Percentiles rank a stretch among this genome's conserved stretches.
These are phyloP conservation scores for Lepidocyrtoides sp. DNA, from an alignment of 2,888 invertebrate species.

Conservation along the genomic window DNA sequence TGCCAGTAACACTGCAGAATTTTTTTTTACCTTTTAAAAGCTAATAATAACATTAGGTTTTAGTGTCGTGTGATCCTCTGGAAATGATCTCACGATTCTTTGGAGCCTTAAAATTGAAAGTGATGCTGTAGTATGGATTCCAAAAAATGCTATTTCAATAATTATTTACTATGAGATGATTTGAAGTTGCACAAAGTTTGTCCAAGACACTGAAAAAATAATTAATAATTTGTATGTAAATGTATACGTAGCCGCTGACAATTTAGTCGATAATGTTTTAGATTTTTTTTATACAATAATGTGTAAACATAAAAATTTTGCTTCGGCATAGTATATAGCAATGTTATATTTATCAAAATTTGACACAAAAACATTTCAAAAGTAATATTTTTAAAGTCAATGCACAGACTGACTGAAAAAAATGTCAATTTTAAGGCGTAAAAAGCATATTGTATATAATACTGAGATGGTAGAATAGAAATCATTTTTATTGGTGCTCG, in stretches of 20 bases:
- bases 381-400: slow-evolving; percentile 56
- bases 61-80: slow-evolving; percentile 60
- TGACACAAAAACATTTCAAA: not conserved
- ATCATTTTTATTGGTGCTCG: not conserved
- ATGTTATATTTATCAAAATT: not conserved
- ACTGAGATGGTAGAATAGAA: too few species aligned
- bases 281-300: too few species aligned
- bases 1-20: too few species aligned
- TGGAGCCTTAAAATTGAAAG: slow-evolving; percentile 7
- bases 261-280: too few species aligned
- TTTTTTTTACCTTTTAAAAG: too few species aligned
- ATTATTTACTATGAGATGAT: not conserved
- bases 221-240: too few species aligned
- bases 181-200: not conserved
- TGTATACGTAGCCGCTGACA: too few species aligned
- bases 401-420: slow-evolving; percentile 72
- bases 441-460: too few species aligned
- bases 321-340: too few species aligned
- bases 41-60: not conserved
- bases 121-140: not conserved
- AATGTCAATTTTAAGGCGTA: not conserved
- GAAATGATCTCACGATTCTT: slow-evolving; percentile 70
- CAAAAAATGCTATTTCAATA: not conserved
- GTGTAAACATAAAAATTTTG: too few species aligned
- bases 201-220: not conserved